Base-by-base conservation (phyloP, 2,797 vertebrate genomes). In the Merluccius polli region DNA sequence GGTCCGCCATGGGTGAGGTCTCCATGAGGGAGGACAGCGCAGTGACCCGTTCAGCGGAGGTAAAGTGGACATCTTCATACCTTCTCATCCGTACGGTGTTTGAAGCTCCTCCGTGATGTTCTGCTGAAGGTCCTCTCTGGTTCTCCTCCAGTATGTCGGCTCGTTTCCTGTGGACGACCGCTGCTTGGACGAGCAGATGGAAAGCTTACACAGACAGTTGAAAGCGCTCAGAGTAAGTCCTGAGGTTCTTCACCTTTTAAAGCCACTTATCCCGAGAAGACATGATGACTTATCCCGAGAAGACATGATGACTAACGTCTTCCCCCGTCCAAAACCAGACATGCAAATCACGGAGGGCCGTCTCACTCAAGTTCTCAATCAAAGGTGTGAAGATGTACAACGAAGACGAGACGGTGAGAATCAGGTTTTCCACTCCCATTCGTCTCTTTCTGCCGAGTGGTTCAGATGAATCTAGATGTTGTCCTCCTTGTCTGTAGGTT, bases 321-420 rank as follows among this genome's bases (percentile, higher is more conserved):
- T 32, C 31, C 21, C 80, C 7, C 0, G 0, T 0, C 13, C 18
- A 71, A 3, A 15, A 70, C 33, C 84, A 99, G 97, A 89, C 90
- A 35, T 96, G 90, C 83, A 93, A 88, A 71, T 90, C 91, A 9
- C 91, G 93, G 73, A 92, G 89, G 21, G 33, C 91, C 0, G 97
- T 99, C 30, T 90, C 94, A 77, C 91, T 99, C 38, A 96, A 94
- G 75, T 98, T 99, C 93, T 96, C 95, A 74, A 85, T 95, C 80
- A 97, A 95, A 90, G 98, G 97, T 2, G 91, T 99, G 87, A 98
- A 98, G 89, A 94, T 99, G 90, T 97, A 96, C 27, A 85, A 95
- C 0, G 93, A 95, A 8, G 96, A 98, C 15, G 95, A 95, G 27
- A 95, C 93, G 85, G 97, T 97, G 85, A 87, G 88, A 15, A 18